These are phyloP conservation scores for Solenopsis invicta DNA, from an alignment of 1,140 invertebrate species.

Conservation along the genomic window DNA sequence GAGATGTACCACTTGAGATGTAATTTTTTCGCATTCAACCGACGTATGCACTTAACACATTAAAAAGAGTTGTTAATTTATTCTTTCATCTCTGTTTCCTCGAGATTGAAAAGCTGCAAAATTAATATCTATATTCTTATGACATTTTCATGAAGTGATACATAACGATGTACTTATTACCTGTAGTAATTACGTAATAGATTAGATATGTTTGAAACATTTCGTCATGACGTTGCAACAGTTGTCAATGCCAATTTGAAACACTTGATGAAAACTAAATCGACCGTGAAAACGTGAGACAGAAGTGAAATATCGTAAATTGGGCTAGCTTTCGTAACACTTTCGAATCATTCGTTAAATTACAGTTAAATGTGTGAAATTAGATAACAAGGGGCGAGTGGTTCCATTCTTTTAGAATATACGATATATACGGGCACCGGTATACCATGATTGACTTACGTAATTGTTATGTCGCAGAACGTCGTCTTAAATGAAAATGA, in stretches of 20 bases:
- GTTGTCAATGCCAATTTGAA: not conserved
- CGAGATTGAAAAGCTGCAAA: not conserved
- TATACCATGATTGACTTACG: constrained; percentile 39
- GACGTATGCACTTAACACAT: not conserved
- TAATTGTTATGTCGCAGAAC: not conserved
- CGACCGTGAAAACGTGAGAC: constrained; percentile 14
- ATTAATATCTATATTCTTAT: not conserved
- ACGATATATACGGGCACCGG: constrained; percentile 70
- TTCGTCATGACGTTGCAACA: not conserved
- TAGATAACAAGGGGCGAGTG: constrained; percentile 31
- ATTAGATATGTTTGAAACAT: not conserved
- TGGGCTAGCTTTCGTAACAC: constrained; percentile 11
- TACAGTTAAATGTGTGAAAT: constrained; percentile 47
- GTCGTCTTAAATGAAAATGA: constrained; percentile 10
- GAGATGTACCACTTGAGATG: not conserved
- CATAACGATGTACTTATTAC: not conserved
- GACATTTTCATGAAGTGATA: not conserved
- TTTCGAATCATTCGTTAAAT: constrained; percentile 4
- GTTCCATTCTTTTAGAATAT: constrained; percentile 43
- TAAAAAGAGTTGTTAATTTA: not conserved
- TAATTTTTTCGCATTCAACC: not conserved
- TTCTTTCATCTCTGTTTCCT: not conserved
- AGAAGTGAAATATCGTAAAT: constrained; percentile 44
- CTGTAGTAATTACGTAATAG: not conserved
- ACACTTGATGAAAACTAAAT: not conserved